Percentiles rank a stretch among this genome's conserved stretches.
Evolutionary conservation across 2,888 invertebrate species (phyloP).

Genomic region (Hetaerina titia): DNA sequence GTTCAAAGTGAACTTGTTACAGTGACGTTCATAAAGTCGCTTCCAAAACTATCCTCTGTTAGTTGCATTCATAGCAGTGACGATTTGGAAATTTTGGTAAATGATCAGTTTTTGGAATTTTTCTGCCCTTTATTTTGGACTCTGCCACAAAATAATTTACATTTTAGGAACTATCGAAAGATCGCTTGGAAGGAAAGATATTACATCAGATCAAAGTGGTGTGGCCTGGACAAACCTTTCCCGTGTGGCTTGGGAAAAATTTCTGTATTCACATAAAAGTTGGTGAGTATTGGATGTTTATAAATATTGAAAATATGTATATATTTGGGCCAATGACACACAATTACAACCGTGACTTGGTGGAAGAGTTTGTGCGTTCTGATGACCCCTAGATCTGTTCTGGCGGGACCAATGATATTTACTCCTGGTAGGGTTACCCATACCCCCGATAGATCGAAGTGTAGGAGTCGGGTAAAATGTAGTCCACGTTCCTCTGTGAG

Average conservation of each 20-base stretch:
- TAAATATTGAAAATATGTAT: too few relatives aligned
- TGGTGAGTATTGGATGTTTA: background rate
- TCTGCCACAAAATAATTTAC: too few relatives aligned
- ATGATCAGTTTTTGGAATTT: background rate
- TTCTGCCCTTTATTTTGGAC: too few relatives aligned
- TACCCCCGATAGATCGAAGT: too few relatives aligned
- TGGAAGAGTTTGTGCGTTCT: too few relatives aligned
- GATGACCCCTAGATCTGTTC: too few relatives aligned
- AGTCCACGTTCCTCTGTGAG: too few relatives aligned
- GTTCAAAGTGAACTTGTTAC: background rate
- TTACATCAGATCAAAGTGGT: slow-evolving; percentile 54
- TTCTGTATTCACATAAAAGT: background rate
- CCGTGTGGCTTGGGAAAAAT: slow-evolving; percentile 29
- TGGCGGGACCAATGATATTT: too few relatives aligned
- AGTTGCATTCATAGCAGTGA: background rate
- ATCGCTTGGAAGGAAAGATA: slow-evolving; percentile 7
- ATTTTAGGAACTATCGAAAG: slow-evolving; percentile 23
- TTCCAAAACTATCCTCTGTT: slow-evolving; percentile 6
- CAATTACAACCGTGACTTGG: too few relatives aligned
- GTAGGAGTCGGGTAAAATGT: too few relatives aligned
- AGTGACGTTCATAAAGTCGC: background rate
- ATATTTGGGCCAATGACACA: too few relatives aligned
- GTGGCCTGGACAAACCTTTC: slow-evolving; percentile 53
- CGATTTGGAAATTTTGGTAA: slow-evolving; percentile 42
- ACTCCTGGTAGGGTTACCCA: too few relatives aligned